Evolutionary conservation across 35 echinoderm and acorn worm genomes (phyloP).

Genomic region (Patiria miniata): DNA sequence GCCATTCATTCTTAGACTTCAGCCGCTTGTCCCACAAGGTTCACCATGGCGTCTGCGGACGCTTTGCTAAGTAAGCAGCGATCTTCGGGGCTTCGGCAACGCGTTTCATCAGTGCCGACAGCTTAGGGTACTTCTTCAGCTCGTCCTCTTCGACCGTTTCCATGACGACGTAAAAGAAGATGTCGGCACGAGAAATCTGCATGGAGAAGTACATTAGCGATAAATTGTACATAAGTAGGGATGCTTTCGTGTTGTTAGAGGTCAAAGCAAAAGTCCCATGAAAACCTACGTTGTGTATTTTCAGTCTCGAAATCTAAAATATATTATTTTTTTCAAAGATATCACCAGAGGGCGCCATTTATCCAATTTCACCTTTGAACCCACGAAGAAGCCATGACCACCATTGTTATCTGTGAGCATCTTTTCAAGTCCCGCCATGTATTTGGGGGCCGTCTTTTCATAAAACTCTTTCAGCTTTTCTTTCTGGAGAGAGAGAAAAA

Average conservation of each 20-base stretch:
- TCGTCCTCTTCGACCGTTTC: neutral
- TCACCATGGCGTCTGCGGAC: too few species aligned
- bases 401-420: neutral
- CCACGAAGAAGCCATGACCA: slow-evolving; percentile 7
- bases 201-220: neutral
- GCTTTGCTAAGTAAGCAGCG: too few species aligned
- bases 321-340: too few species aligned
- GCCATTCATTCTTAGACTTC: too few species aligned
- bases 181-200: slow-evolving; percentile 5
- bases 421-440: neutral
- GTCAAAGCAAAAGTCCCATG: too few species aligned
- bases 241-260: too few species aligned
- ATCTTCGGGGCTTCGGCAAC: neutral
- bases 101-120: neutral
- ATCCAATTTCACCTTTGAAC: neutral
- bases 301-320: too few species aligned
- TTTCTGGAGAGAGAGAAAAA: neutral
- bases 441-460: neutral
- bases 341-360: too few species aligned
- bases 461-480: neutral
- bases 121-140: neutral
- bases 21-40: too few species aligned
- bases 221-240: too few species aligned
- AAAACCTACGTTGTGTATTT: too few species aligned
- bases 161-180: neutral